Percentiles rank a stretch among this genome's conserved stretches.
Conservation (phyloP, 2,113 vertebrate species). For the Sitta europaea region DNA sequence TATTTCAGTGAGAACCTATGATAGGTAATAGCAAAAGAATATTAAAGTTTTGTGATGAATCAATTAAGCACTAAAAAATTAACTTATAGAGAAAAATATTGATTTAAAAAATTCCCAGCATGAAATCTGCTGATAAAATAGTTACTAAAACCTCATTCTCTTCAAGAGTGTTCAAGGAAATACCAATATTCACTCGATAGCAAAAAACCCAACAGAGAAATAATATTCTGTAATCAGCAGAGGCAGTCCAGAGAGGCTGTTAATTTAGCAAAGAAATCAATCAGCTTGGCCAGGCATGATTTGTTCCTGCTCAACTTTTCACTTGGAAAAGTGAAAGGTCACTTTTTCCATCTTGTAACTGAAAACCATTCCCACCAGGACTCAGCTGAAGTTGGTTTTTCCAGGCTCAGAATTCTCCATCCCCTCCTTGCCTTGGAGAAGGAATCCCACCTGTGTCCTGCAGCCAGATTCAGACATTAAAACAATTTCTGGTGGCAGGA, state of each 20-base stretch:
- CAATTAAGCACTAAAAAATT: not conserved
- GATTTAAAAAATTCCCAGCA: not conserved
- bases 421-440: not conserved
- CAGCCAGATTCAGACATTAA: not conserved
- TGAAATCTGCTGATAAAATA: not conserved
- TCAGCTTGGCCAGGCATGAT: not conserved
- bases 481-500: not conserved
- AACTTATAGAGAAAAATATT: not conserved
- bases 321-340: too few species aligned
- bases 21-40: not conserved
- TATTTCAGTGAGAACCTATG: too few species aligned
- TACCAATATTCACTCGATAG: not conserved
- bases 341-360: not conserved
- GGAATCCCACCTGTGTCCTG: not conserved
- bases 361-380: fast-evolving
- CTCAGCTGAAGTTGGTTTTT: not conserved
- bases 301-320: not conserved
- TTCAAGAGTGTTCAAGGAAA: not conserved
- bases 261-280: not conserved
- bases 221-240: not conserved
- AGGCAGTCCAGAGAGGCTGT: not conserved
- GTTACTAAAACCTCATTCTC: not conserved
- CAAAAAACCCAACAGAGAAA: not conserved
- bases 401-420: not conserved
- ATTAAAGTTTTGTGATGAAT: not conserved